Conservation (phyloP, 1,140 invertebrate species). For the Sesamia nonagrioides region DNA sequence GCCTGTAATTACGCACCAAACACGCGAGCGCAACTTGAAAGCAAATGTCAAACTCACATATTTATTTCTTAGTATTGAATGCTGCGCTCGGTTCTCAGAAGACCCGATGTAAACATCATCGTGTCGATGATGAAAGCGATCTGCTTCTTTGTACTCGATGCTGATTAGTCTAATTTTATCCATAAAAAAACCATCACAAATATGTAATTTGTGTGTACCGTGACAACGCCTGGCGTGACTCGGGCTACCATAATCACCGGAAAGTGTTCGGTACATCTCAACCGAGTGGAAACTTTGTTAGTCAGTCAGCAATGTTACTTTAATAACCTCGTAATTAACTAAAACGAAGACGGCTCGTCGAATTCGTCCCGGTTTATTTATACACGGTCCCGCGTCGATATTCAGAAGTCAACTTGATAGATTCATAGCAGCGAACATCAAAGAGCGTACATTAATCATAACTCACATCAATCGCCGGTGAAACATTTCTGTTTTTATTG, state of each 20-base stretch:
- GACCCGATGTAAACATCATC: slow-evolving; percentile 82
- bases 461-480: slow-evolving; percentile 85
- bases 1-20: slow-evolving; percentile 79
- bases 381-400: slow-evolving; percentile 78
- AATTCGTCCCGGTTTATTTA: slow-evolving; percentile 80
- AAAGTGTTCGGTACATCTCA: slow-evolving; percentile 52
- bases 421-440: slow-evolving; percentile 86
- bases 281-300: slow-evolving; percentile 59
- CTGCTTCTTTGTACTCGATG: slow-evolving; percentile 84
- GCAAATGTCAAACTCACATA: slow-evolving; percentile 87
- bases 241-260: slow-evolving; percentile 64
- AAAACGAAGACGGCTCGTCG: slow-evolving; percentile 71
- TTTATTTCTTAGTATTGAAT: slow-evolving; percentile 88
- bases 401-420: slow-evolving; percentile 83
- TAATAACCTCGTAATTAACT: slow-evolving; percentile 84
- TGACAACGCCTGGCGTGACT: slow-evolving; percentile 71
- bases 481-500: slow-evolving; percentile 85
- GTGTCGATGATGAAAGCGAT: slow-evolving; percentile 87
- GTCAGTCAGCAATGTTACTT: slow-evolving; percentile 66
- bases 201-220: slow-evolving; percentile 72
- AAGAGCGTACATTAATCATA: slow-evolving; percentile 85
- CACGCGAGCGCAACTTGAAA: slow-evolving; percentile 85
- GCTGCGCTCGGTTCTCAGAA: slow-evolving; percentile 80
- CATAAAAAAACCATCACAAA: slow-evolving; percentile 64
- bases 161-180: slow-evolving; percentile 85